Evolutionary conservation across 1,140 invertebrate genomes (phyloP), one percentile per base, ranked within the genome.

Genomic region (Nephotettix cincticeps): DNA sequence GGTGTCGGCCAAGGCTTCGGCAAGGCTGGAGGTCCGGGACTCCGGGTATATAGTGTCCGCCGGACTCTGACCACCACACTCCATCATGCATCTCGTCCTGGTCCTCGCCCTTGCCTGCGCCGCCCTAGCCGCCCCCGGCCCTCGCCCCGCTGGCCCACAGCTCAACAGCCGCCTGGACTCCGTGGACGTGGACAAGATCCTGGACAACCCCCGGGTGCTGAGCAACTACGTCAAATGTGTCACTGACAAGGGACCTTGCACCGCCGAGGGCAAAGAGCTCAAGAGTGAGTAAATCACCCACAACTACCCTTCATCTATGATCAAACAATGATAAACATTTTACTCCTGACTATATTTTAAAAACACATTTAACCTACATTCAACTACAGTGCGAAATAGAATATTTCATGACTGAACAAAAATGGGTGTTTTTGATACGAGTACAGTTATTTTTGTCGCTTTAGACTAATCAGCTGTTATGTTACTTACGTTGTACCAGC

Each of bases 221-320:
- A 79, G 79, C 0, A 86, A 84, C 51, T 91, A 93, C 72, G 77
- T 84, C 1, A 85, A 90, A 68, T 93, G 91, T 76, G 73, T 92
- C 1, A 68, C 91, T 71, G 88, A 90, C 0, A 83, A 84, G 56
- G 89, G 87, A 11, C 83, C 84, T 9, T 93, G 91, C 79, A 89
- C 86, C 6, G 79, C 88, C n/a, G 90, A 92, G 58, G 90, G 84
- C 51, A 80, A 81, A 58, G 89, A 90, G 79, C 77, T 93, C 0
- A 92, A 88, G 83, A 84, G 90, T 88, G 80, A 81, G 86, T 86
- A 61, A 11, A 6, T 6, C 21, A 54, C 47, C 6, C 36, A 4
- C 47, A 9, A n/a, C 21, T n/a, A 51, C 47, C 47, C 3, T 17
- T 9, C 17, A 40, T 9, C 17, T 40, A 9, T 6, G 36, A 6